These are phyloP conservation scores for Lagopus muta DNA, from an alignment of 2,113 vertebrate species.

Conservation along the genomic window DNA sequence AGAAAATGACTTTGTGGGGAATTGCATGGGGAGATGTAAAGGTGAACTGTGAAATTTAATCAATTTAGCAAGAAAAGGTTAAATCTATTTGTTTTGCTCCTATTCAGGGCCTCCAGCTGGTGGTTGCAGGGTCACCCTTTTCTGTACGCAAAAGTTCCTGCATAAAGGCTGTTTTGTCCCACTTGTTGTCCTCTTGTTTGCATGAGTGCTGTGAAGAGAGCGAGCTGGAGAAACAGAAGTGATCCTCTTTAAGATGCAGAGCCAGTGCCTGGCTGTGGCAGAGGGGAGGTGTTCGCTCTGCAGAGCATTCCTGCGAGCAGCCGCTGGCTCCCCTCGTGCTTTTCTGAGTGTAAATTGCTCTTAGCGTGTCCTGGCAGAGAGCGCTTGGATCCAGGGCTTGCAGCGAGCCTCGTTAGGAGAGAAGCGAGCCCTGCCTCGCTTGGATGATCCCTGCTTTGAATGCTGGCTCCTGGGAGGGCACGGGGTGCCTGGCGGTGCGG, in stretches of 20 bases:
- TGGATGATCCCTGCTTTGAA: not conserved
- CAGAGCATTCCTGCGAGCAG: not conserved
- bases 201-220: not conserved
- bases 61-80: slow-evolving; percentile 5
- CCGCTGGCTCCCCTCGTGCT: not conserved
- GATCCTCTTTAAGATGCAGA: slow-evolving; percentile 27
- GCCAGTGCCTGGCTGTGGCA: not conserved
- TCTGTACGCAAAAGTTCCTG: not conserved
- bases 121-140: slow-evolving; percentile 32
- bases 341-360: not conserved
- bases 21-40: not conserved
- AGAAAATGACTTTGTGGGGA: not conserved
- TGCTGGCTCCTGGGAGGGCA: not conserved
- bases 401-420: not conserved
- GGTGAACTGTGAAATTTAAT: slow-evolving; percentile 17
- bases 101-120: slow-evolving; percentile 26
- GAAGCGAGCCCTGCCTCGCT: not conserved
- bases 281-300: not conserved
- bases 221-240: not conserved
- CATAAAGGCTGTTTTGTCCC: slow-evolving; percentile 36
- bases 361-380: not conserved
- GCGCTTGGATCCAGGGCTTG: not conserved
- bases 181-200: slow-evolving; percentile 27
- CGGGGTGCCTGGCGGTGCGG: not conserved
- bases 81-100: slow-evolving; percentile 32